Percentiles rank a stretch among this genome's conserved stretches.
These are phyloP conservation scores for Megaceryle torquata DNA, from an alignment of 2,113 vertebrate species.

Conservation along the genomic window DNA sequence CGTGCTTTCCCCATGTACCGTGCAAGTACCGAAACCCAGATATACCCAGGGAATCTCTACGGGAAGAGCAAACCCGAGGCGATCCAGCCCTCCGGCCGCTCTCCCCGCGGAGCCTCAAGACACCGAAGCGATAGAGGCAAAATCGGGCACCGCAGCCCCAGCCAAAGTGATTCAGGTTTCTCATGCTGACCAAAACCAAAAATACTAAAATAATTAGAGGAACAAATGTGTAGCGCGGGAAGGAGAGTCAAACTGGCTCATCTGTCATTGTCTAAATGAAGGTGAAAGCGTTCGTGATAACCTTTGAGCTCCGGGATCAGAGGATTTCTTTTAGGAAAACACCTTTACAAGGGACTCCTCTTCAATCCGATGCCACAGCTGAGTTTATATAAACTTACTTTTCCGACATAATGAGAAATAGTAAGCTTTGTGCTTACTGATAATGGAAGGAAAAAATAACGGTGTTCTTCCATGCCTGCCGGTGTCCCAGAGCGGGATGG, in stretches of 20 bases:
- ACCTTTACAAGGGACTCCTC: background rate
- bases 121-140: background rate
- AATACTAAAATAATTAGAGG: background rate
- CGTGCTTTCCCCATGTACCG: background rate
- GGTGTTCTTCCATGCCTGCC: background rate
- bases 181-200: background rate
- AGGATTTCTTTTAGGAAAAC: background rate
- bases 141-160: background rate
- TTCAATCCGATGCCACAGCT: background rate
- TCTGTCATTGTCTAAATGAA: background rate
- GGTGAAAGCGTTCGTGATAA: background rate
- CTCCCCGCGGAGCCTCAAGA: fast-evolving
- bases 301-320: background rate
- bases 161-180: fast-evolving
- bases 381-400: background rate
- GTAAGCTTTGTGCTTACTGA: no score
- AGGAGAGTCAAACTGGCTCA: background rate
- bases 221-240: background rate
- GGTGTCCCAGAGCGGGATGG: background rate
- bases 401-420: background rate
- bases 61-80: background rate
- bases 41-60: background rate
- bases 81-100: no score
- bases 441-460: background rate
- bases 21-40: background rate